Evolutionary conservation across 2,113 vertebrate species (phyloP).

Genomic region (Typhlomys cinereus): DNA sequence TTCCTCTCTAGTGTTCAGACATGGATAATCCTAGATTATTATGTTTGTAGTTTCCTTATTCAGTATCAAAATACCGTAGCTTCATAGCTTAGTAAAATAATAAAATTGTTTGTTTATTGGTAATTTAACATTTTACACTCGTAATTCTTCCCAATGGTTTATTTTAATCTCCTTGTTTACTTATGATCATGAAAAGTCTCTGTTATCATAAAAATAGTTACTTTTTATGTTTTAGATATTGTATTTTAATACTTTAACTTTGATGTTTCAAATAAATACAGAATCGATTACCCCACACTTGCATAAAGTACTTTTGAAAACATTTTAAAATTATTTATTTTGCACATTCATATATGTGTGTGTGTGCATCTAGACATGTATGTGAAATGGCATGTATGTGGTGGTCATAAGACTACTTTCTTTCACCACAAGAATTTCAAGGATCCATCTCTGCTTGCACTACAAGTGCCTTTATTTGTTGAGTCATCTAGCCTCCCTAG

Average conservation of each 20-base stretch:
- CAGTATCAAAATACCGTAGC: conserved; percentile 29
- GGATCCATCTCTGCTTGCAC: too few species aligned
- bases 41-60: neutral
- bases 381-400: too few species aligned
- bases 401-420: too few species aligned
- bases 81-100: conserved; percentile 24
- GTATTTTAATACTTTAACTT: neutral
- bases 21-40: neutral
- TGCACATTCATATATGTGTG: too few species aligned
- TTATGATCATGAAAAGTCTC: neutral
- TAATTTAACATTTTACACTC: neutral
- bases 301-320: too few species aligned
- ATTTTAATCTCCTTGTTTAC: neutral
- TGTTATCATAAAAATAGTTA: neutral
- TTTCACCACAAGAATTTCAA: too few species aligned
- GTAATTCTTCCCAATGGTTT: neutral
- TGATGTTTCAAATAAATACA: conserved; percentile 35
- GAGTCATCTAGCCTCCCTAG: too few species aligned
- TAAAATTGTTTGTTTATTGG: neutral
- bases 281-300: neutral
- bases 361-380: too few species aligned
- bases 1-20: conserved; percentile 5
- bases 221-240: neutral
- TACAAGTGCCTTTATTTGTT: too few species aligned
- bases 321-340: too few species aligned